These are phyloP conservation scores for Leptinotarsa rubiginosa DNA, from an alignment of 2,888 invertebrate genomes.

Conservation along the genomic window DNA sequence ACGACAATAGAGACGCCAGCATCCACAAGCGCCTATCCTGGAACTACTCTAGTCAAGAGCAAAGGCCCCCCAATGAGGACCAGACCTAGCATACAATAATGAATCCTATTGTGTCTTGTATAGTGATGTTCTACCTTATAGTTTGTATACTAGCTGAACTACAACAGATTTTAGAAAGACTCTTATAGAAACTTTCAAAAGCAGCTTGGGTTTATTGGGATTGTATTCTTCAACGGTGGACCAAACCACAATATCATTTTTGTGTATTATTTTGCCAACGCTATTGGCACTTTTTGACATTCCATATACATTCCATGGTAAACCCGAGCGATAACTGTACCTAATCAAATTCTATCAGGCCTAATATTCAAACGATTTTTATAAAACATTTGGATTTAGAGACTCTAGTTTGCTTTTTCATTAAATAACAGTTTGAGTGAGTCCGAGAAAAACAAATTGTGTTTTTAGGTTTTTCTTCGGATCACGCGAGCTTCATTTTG, in stretches of 20 bases:
- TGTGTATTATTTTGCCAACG: slow-evolving; percentile 30
- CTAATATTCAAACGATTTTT: slow-evolving; percentile 56
- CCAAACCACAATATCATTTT: slow-evolving; percentile 59
- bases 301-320: slow-evolving; percentile 59
- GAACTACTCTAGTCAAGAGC: slow-evolving; percentile 67
- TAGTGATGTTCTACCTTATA: slow-evolving; percentile 62
- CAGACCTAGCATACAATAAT: slow-evolving; percentile 64
- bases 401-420: slow-evolving; percentile 49
- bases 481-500: slow-evolving; percentile 47
- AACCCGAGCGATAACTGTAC: slow-evolving; percentile 58
- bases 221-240: slow-evolving; percentile 54
- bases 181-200: slow-evolving; percentile 42
- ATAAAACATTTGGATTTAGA: slow-evolving; percentile 49
- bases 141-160: slow-evolving; percentile 61
- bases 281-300: slow-evolving; percentile 51
- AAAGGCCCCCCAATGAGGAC: slow-evolving; percentile 60
- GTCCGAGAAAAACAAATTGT: slow-evolving; percentile 42
- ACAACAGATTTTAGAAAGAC: slow-evolving; percentile 50
- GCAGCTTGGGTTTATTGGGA: slow-evolving; percentile 57
- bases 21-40: slow-evolving; percentile 74
- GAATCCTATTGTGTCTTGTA: slow-evolving; percentile 59
- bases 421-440: slow-evolving; percentile 39
- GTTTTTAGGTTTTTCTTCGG: slow-evolving; percentile 50
- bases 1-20: slow-evolving; percentile 67
- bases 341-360: slow-evolving; percentile 57